Evolutionary conservation across 2,888 invertebrate species (phyloP).

Genomic region (Vanessa cardui): DNA sequence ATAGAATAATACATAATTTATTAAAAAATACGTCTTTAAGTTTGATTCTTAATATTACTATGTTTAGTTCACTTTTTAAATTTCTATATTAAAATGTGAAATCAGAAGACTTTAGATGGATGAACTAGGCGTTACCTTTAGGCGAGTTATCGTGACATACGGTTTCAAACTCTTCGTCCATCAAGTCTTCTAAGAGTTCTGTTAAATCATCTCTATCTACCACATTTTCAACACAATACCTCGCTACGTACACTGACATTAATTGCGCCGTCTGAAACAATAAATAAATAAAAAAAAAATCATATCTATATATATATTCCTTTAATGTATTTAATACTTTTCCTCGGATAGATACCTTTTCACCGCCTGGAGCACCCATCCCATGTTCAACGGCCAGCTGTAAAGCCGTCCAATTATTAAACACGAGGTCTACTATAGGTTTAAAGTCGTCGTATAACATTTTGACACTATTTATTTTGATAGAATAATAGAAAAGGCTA

Average conservation of each 20-base stretch:
- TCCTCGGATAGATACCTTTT: constrained; percentile 76
- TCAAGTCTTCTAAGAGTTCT: constrained; percentile 86
- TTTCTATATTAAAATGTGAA: background rate
- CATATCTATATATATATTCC: no score
- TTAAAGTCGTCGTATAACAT: constrained; percentile 82
- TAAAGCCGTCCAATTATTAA: constrained; percentile 88
- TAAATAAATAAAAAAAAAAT: no score
- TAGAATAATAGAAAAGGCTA: constrained; percentile 1
- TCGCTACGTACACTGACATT: constrained; percentile 85
- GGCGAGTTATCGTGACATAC: constrained; percentile 88
- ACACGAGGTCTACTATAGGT: constrained; percentile 85
- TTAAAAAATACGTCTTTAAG: no score
- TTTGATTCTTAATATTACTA: no score
- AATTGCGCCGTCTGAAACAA: constrained; percentile 83
- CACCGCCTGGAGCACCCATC: constrained; percentile 87
- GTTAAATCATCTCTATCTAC: constrained; percentile 83
- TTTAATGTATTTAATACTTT: background rate
- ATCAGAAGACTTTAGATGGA: no score
- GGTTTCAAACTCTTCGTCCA: constrained; percentile 89
- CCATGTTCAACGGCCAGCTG: constrained; percentile 88
- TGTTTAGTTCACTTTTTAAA: no score
- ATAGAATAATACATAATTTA: background rate
- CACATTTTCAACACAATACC: constrained; percentile 84
- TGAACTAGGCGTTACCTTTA: constrained; percentile 66
- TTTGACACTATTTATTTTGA: constrained; percentile 29